A percentile compares a stretch with the other conserved stretches of the same genome.
Conservation (phyloP, 2,797 vertebrate genomes). For the Choloepus didactylus region DNA sequence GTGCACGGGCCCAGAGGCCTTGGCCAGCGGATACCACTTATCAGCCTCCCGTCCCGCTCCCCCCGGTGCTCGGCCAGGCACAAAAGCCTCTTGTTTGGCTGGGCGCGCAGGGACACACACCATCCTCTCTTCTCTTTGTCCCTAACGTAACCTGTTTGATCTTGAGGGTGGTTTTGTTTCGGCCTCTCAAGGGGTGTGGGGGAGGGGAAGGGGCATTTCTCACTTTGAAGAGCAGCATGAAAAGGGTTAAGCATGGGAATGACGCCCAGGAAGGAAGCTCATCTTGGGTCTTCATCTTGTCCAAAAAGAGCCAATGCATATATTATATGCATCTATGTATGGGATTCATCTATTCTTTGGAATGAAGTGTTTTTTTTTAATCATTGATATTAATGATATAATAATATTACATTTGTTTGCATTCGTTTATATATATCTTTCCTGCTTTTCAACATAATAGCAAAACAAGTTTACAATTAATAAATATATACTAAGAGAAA, state of each 20-base stretch:
- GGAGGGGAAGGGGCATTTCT: neutral
- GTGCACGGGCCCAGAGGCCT: constrained; percentile 71
- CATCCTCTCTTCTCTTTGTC: constrained; percentile 75
- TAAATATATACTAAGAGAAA: constrained; percentile 33
- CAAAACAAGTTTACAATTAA: neutral
- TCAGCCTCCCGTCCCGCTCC: neutral
- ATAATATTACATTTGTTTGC: neutral
- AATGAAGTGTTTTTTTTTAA: neutral
- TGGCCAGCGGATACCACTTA: constrained; percentile 73
- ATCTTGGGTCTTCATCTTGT: neutral
- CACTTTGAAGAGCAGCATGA: constrained; percentile 46
- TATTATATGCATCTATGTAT: too few species aligned
- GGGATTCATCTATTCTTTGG: neutral
- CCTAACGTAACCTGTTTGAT: constrained; percentile 60
- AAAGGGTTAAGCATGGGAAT: constrained; percentile 24
- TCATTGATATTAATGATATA: neutral
- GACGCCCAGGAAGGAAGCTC: neutral
- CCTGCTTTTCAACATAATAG: neutral
- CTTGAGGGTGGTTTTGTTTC: constrained; percentile 76
- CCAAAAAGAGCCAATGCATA: neutral
- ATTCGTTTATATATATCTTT: neutral
- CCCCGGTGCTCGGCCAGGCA: constrained; percentile 64
- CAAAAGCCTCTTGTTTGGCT: constrained; percentile 82
- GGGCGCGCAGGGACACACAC: constrained; percentile 21
- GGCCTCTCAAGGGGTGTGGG: constrained; percentile 10